Conservation (phyloP, 2,888 invertebrate genomes). For the Phalera bucephala region DNA sequence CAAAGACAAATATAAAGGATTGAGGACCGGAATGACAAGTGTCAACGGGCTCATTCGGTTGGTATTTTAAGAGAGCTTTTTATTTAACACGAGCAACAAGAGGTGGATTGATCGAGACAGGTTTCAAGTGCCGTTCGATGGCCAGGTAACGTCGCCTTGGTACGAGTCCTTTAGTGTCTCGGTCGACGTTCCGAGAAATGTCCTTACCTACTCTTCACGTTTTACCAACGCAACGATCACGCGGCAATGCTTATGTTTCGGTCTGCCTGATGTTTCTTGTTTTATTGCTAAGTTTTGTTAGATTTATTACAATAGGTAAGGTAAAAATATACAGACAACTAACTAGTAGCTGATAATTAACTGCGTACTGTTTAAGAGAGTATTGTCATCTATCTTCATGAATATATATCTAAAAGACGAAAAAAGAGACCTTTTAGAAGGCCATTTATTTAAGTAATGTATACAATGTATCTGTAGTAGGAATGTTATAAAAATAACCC, state of each 20-base stretch:
- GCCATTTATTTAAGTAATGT: too few relatives aligned
- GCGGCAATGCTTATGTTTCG: conserved; percentile 31
- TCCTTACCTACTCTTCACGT: conserved; percentile 67
- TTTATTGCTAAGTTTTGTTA: conserved; percentile 12
- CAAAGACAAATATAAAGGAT: conserved; percentile 84
- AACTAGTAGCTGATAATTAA: too few relatives aligned
- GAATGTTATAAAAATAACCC: too few relatives aligned
- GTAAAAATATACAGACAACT: too few relatives aligned
- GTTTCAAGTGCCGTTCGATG: conserved; percentile 78
- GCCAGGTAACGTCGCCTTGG: conserved; percentile 57
- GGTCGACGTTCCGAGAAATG: conserved; percentile 73
- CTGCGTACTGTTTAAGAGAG: too few relatives aligned
- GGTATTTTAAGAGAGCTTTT: conserved; percentile 80
- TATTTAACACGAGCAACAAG: conserved; percentile 81
- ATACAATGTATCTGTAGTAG: too few relatives aligned
- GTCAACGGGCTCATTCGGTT: conserved; percentile 74
- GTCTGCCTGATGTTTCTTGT: conserved; percentile 23
- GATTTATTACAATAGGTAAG: conserved; percentile 2
- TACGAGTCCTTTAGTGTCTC: conserved; percentile 63
- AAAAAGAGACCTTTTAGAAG: too few relatives aligned
- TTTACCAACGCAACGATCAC: conserved; percentile 46
- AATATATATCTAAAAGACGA: too few relatives aligned
- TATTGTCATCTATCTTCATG: too few relatives aligned
- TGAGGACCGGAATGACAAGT: conserved; percentile 80
- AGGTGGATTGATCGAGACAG: conserved; percentile 82